phyloP scores from a whole-genome alignment of 2,113 vertebrate species.

The Chlamydotis undulata region DNA sequence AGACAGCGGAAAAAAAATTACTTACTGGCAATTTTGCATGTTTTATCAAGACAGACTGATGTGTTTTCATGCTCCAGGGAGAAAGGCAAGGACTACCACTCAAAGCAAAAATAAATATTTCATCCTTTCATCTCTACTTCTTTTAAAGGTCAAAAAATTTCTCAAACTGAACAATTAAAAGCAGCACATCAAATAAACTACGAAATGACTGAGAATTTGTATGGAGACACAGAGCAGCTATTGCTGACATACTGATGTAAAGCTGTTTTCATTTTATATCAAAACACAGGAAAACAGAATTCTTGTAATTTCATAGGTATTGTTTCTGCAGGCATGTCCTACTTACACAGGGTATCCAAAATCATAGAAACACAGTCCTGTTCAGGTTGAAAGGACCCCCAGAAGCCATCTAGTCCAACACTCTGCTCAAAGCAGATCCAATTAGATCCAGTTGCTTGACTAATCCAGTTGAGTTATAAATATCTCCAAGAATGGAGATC shows the following conservation, averaged over 20 bases:
- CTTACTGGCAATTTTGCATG: neutral
- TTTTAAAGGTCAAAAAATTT: slow-evolving; percentile 5
- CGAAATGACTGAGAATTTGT: neutral
- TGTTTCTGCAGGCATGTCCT: neutral
- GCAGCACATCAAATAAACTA: neutral
- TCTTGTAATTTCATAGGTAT: neutral
- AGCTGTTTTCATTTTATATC: neutral
- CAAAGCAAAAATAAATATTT: neutral
- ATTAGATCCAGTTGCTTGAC: neutral
- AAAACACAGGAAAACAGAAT: neutral
- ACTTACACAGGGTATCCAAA: neutral
- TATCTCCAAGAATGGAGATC: neutral
- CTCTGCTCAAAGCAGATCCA: neutral
- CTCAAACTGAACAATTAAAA: slow-evolving; percentile 33
- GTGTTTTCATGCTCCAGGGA: slow-evolving; percentile 9
- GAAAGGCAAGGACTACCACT: neutral
- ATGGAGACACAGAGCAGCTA: neutral
- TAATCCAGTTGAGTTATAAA: neutral
- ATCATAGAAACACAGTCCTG: neutral
- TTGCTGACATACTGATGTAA: neutral
- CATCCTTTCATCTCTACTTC: neutral
- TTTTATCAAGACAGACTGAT: neutral
- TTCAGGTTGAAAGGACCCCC: neutral
- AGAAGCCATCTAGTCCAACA: neutral
- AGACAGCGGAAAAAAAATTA: neutral